A percentile compares a stretch with the other conserved stretches of the same genome.
These are phyloP conservation scores for Tetraodon nigroviridis DNA, from an alignment of 2,113 vertebrate species.

Conservation along the genomic window DNA sequence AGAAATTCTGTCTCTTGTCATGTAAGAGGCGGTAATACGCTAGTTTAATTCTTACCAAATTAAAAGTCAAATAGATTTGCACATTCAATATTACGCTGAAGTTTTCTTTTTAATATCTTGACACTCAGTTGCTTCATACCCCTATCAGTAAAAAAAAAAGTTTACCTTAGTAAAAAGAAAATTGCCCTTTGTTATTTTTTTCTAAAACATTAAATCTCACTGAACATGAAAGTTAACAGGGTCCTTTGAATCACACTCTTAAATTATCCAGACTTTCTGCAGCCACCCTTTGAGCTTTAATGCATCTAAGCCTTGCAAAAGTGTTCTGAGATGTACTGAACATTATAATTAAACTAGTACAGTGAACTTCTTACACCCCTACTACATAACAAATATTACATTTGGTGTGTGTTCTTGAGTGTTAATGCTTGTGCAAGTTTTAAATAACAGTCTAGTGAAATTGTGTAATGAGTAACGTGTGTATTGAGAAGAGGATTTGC, in stretches of 20 bases:
- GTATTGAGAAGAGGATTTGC: conserved; percentile 34
- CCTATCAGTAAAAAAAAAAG: too few relatives aligned
- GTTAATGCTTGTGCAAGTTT: conserved; percentile 19
- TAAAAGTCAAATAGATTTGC: too few relatives aligned
- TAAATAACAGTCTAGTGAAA: conserved; percentile 12
- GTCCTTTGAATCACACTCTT: conserved; percentile 41
- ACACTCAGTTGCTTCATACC: too few relatives aligned
- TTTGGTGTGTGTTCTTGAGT: conserved; percentile 18
- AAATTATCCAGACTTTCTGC: conserved; percentile 87
- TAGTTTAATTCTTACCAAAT: too few relatives aligned
- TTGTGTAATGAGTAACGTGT: conserved; percentile 35
- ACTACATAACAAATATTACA: conserved; percentile 3
- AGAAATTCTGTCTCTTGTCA: too few relatives aligned
- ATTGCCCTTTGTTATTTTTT: conserved; percentile 2
- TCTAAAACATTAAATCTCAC: conserved; percentile 11
- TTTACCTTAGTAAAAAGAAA: conserved; percentile 18
- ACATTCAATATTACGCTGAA: too few relatives aligned
- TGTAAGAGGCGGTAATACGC: too few relatives aligned
- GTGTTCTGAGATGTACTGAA: conserved; percentile 19
- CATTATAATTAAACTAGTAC: conserved; percentile 46
- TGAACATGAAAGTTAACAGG: conserved; percentile 34
- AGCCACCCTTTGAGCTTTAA: conserved; percentile 80
- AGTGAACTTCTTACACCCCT: conserved; percentile 12
- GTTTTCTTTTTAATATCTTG: not conserved
- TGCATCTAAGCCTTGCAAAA: conserved; percentile 25